These are phyloP conservation scores for Lepidurus apus DNA, from an alignment of 1,140 invertebrate species.

Conservation along the genomic window DNA sequence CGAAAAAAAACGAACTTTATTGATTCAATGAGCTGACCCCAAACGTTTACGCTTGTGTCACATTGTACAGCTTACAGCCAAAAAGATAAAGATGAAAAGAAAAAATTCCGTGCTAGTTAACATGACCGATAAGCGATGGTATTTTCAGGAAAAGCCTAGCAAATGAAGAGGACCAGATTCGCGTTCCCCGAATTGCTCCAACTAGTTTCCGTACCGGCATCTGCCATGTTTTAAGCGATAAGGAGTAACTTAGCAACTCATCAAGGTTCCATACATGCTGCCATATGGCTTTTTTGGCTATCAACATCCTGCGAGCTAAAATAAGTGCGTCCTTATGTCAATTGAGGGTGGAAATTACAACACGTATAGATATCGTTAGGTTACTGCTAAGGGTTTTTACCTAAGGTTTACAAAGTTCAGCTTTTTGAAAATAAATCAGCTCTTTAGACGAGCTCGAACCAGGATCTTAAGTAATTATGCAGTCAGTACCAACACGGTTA, in stretches of 20 bases:
- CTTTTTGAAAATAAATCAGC: too few relatives aligned
- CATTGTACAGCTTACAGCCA: neutral
- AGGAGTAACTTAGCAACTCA: slow-evolving; percentile 19
- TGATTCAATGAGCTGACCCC: neutral
- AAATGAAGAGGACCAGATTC: neutral
- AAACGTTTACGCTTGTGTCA: neutral
- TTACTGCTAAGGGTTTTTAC: neutral
- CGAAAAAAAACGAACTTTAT: neutral
- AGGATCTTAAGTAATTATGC: too few relatives aligned
- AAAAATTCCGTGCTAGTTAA: neutral
- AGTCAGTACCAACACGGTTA: too few relatives aligned
- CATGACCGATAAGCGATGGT: neutral
- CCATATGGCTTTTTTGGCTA: slow-evolving; percentile 11
- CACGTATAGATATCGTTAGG: neutral
- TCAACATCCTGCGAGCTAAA: neutral
- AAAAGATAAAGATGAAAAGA: neutral
- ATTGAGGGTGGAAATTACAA: neutral
- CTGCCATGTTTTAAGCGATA: neutral
- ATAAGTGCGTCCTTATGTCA: neutral
- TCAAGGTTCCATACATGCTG: neutral
- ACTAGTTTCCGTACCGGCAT: neutral
- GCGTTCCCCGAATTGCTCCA: neutral
- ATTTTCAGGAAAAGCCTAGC: neutral
- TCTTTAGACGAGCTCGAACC: too few relatives aligned
- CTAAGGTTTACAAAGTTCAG: too few relatives aligned